Evolutionary conservation across 2,113 vertebrate genomes (phyloP).

Genomic region (Prionailurus viverrinus): DNA sequence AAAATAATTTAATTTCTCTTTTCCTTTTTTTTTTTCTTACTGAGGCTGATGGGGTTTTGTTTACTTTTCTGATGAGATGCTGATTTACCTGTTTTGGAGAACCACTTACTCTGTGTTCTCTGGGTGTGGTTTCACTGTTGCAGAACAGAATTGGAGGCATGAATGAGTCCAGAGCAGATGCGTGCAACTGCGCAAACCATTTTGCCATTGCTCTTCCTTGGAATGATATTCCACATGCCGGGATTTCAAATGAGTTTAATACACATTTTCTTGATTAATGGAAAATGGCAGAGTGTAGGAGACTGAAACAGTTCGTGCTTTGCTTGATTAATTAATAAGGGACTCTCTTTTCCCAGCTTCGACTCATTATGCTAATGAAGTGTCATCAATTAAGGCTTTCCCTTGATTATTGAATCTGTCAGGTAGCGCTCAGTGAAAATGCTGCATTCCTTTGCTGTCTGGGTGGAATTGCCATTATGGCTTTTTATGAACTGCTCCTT

Average conservation of each 20-base stretch:
- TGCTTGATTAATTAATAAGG: constrained; percentile 92
- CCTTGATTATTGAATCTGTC: constrained; percentile 91
- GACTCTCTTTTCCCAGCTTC: constrained; percentile 90
- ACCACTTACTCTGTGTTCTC: constrained; percentile 77
- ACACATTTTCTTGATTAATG: constrained; percentile 88
- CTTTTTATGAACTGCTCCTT: constrained; percentile 84
- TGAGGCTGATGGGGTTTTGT: constrained; percentile 67
- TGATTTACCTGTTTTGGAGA: constrained; percentile 69
- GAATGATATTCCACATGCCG: constrained; percentile 82
- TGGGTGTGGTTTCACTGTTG: constrained; percentile 74
- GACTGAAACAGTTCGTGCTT: constrained; percentile 89
- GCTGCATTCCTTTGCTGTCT: constrained; percentile 86
- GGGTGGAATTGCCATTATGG: constrained; percentile 82
- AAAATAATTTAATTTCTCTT: constrained; percentile 38
- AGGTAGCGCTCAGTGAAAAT: constrained; percentile 87
- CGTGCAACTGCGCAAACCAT: constrained; percentile 79
- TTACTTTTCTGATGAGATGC: constrained; percentile 67
- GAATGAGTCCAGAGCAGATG: constrained; percentile 71
- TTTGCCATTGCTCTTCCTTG: constrained; percentile 81
- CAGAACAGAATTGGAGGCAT: constrained; percentile 77
- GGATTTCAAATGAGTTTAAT: constrained; percentile 89
- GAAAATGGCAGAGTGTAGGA: constrained; percentile 89
- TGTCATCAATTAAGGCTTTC: constrained; percentile 92
- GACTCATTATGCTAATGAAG: constrained; percentile 92
- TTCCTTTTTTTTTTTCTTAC: neutral